Evolutionary conservation across 1,140 invertebrate genomes (phyloP).

Genomic region (Aricia agestis): DNA sequence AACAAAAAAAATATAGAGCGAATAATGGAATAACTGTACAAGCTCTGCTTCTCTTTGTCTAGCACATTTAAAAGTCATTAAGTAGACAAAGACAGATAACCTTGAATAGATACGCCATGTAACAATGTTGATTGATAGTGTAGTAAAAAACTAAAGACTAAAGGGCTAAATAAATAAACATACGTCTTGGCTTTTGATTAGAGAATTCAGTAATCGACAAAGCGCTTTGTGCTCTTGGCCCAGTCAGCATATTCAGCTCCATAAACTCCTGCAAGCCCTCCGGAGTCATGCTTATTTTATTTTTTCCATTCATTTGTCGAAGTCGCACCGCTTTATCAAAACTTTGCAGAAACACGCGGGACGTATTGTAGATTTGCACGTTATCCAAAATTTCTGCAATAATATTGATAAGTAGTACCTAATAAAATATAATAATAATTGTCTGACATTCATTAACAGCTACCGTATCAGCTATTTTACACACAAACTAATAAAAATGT

Average conservation of each 20-base stretch:
- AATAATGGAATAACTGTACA: too few species aligned
- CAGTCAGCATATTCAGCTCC: constrained; percentile 57
- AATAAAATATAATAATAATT: too few species aligned
- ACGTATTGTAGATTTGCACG: constrained; percentile 49
- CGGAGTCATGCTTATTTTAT: constrained; percentile 45
- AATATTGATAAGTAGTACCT: background rate
- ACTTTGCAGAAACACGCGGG: constrained; percentile 54
- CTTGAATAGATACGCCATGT: too few species aligned
- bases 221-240: constrained; percentile 49
- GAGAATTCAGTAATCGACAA: constrained; percentile 45
- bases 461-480: too few species aligned
- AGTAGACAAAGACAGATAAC: too few species aligned
- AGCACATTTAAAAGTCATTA: too few species aligned
- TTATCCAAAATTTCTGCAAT: constrained; percentile 52
- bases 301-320: constrained; percentile 54
- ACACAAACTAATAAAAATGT: too few species aligned
- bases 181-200: constrained; percentile 52
- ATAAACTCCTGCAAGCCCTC: constrained; percentile 60
- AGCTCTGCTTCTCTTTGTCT: background rate
- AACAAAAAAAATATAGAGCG: too few species aligned
- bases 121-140: too few species aligned
- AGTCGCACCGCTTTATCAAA: constrained; percentile 61
- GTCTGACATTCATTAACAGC: too few species aligned
- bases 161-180: constrained; percentile 18
- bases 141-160: too few species aligned